These are phyloP conservation scores for Hafferia zeledoni DNA, from an alignment of 2,797 vertebrate genomes.

Conservation along the genomic window DNA sequence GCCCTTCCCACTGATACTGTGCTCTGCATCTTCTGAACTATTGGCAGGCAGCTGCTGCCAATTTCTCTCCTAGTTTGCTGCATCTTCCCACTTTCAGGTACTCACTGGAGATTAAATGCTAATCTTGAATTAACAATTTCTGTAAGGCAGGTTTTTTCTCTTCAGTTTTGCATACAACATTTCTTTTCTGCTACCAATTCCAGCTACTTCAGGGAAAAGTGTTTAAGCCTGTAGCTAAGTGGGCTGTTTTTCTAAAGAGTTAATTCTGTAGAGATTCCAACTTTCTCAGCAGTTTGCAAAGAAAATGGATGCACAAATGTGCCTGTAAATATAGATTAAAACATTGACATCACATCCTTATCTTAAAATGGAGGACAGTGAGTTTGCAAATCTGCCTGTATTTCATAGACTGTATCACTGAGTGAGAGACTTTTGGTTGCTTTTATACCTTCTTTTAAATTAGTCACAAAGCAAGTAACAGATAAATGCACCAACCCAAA, in stretches of 20 bases:
- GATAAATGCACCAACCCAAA: neutral
- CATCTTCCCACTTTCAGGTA: neutral
- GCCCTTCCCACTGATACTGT: neutral
- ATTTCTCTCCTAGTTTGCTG: neutral
- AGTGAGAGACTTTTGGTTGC: neutral
- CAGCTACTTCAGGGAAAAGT: neutral
- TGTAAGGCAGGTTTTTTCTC: neutral
- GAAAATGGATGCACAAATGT: neutral
- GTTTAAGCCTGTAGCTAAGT: neutral
- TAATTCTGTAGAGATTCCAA: neutral
- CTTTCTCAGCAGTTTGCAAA: neutral
- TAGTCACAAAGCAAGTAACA: neutral
- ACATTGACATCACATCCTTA: neutral
- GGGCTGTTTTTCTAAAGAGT: neutral
- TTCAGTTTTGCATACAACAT: neutral
- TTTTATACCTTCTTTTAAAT: neutral
- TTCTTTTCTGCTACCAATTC: neutral
- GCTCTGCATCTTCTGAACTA: neutral
- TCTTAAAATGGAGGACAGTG: neutral
- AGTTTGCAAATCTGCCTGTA: neutral
- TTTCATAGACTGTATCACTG: neutral
- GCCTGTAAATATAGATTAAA: neutral
- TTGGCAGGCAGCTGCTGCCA: neutral
- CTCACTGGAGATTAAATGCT: neutral
- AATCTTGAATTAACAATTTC: neutral